Conservation (phyloP, 2,888 invertebrate genomes). For the Cancer borealis region DNA sequence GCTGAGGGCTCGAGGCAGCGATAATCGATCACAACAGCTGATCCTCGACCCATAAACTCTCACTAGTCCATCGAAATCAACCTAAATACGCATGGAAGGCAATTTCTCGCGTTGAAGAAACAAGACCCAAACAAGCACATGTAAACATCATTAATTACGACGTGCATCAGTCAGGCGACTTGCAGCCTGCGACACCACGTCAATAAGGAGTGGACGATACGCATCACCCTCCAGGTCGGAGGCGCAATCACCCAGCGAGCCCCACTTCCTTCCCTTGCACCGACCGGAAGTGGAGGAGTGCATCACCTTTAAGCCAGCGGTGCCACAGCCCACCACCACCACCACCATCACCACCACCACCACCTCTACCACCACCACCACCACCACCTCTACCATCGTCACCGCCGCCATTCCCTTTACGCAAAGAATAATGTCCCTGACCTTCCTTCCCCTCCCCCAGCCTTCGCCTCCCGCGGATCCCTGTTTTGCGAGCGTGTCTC, state of each 20-base stretch:
- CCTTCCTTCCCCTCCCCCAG: not conserved
- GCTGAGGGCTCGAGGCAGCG: not conserved
- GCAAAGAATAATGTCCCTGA: conserved; percentile 41
- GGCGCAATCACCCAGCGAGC: conserved; percentile 37
- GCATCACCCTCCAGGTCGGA: conserved; percentile 33
- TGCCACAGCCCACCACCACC: conserved; percentile 36
- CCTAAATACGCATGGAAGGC: not conserved
- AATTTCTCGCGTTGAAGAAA: not conserved
- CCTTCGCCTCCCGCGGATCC: not conserved
- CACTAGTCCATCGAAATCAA: not conserved
- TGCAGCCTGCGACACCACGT: conserved; percentile 15
- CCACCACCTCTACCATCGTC: not conserved
- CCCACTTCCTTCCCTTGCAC: conserved; percentile 37
- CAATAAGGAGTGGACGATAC: conserved; percentile 38
- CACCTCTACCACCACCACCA: not conserved
- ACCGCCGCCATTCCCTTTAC: conserved; percentile 35
- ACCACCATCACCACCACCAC: conserved; percentile 7
- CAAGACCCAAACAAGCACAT: not conserved
- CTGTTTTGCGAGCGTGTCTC: not conserved
- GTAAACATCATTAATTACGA: conserved; percentile 16
- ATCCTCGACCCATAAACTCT: conserved; percentile 29
- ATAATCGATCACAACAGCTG: conserved; percentile 35
- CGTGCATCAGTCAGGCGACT: not conserved
- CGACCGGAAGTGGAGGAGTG: conserved; percentile 45
- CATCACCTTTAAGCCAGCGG: conserved; percentile 28